phyloP scores from a whole-genome alignment of 1,140 invertebrate genomes.

The Euwallacea similis region DNA sequence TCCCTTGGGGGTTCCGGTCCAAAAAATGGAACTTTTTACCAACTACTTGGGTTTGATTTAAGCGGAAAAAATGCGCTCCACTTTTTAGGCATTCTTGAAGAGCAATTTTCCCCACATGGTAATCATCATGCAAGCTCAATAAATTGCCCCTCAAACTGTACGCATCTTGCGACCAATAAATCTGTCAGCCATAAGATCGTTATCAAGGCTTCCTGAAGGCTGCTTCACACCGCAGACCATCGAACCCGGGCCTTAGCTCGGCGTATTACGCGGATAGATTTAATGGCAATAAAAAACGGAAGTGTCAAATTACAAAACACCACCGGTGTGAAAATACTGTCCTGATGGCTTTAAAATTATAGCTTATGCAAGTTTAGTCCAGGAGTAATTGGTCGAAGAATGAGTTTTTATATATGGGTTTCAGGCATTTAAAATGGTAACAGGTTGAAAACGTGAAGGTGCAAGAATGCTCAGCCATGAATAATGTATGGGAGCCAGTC shows the following conservation, averaged over 20 bases:
- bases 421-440: slow-evolving; percentile 36
- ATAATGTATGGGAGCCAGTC: slow-evolving; percentile 25
- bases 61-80: too few relatives aligned
- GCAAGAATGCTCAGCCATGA: slow-evolving; percentile 31
- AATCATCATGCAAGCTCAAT: neutral
- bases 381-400: slow-evolving; percentile 34
- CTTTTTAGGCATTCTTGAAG: too few relatives aligned
- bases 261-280: slow-evolving; percentile 25
- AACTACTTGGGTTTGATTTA: too few relatives aligned
- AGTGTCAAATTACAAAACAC: slow-evolving; percentile 52
- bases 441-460: slow-evolving; percentile 35
- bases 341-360: slow-evolving; percentile 54
- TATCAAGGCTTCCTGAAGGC: slow-evolving; percentile 17
- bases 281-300: slow-evolving; percentile 54
- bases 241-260: slow-evolving; percentile 5
- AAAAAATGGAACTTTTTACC: too few relatives aligned
- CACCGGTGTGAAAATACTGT: slow-evolving; percentile 51
- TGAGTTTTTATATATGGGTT: slow-evolving; percentile 27
- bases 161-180: slow-evolving; percentile 21
- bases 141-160: neutral
- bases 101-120: too few relatives aligned
- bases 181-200: slow-evolving; percentile 20
- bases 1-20: too few relatives aligned
- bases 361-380: slow-evolving; percentile 33
- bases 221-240: slow-evolving; percentile 6